Base-by-base conservation (phyloP, 2,113 vertebrate species). In the Setophaga kirtlandii region DNA sequence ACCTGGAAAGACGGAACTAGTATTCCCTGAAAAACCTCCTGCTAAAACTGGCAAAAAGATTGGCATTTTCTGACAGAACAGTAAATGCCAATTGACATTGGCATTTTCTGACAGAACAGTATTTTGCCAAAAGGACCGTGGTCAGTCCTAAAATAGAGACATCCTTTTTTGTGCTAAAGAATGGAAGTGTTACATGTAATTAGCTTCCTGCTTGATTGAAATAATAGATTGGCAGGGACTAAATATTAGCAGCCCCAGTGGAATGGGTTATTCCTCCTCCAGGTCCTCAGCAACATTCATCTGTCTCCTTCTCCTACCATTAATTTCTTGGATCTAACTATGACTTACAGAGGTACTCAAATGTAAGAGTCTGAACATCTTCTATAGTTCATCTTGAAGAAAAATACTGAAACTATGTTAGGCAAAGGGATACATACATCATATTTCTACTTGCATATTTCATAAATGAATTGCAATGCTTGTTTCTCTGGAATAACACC, bases 401-500 rank as follows among this genome's bases (percentile, higher is more conserved):
- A 89, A 94, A 93, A 46, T 64, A 86, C 24, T 83, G 27, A 65
- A 92, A 79, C 30, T 62, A 23, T 62, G 53, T 78, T 23, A 90
- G 67, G 70, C 42, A 80, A 60, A 93, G 47, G 73, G 68, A 89
- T n/a, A 84, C 52, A 76, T 19, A 60, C 35, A 31, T 70, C 39
- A 30, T 76, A 87, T 90, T 93, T 62, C 70, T 86, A 60, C 46
- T 79, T 16, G 7, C 78, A 52, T 62, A 90, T 63, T 97, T 91
- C 42, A 62, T 49, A 91, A 91, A 89, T 23, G 74, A 92, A 96
- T 91, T 33, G 75, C 11, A 25, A 91, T 79, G 92, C 89, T 92
- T 90, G 83, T 85, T 94, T 90, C 96, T 94, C 80, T 91, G 65
- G 85, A 95, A 85, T 77, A 96, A 97, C 97, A 97, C 97, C 97